Evolutionary conservation across 2,888 invertebrate genomes (phyloP).

Genomic region (Crioceris asparagi): DNA sequence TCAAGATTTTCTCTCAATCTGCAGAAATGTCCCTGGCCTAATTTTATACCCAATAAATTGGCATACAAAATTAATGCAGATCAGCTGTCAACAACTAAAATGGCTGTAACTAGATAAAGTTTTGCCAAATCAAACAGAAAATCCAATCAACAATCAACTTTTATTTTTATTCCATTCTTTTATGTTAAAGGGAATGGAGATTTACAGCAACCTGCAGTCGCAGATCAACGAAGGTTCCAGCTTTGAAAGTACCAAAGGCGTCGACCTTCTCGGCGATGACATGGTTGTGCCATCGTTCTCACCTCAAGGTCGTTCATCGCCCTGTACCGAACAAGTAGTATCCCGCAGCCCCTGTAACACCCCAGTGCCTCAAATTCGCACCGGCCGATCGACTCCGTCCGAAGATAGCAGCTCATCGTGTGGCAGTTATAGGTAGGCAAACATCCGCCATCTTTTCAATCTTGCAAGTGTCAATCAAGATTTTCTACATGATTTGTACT

Average conservation of each 20-base stretch:
- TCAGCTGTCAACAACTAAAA: no score
- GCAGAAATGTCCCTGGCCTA: no score
- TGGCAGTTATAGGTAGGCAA: constrained; percentile 38
- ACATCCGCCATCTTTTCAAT: no score
- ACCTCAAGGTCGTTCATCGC: constrained; percentile 3
- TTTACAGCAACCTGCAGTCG: constrained; percentile 9
- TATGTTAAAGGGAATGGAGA: constrained; percentile 17
- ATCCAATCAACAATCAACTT: neutral
- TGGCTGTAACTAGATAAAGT: neutral
- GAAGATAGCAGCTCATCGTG: constrained; percentile 48
- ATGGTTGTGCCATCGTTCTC: constrained; percentile 31
- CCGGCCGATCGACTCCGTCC: constrained; percentile 43
- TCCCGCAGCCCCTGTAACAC: neutral
- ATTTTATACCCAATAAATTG: no score
- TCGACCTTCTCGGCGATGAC: constrained; percentile 57
- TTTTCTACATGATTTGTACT: no score
- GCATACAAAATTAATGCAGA: no score
- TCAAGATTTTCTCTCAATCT: no score
- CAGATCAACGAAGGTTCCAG: constrained; percentile 50
- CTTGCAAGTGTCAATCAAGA: no score
- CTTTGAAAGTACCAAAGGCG: constrained; percentile 78
- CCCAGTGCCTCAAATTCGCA: constrained; percentile 15
- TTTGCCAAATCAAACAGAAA: neutral
- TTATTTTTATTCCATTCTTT: neutral
- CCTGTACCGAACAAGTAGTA: neutral